These are phyloP conservation scores for Tipula lateralis DNA, from an alignment of 2,888 invertebrate genomes.

Conservation along the genomic window DNA sequence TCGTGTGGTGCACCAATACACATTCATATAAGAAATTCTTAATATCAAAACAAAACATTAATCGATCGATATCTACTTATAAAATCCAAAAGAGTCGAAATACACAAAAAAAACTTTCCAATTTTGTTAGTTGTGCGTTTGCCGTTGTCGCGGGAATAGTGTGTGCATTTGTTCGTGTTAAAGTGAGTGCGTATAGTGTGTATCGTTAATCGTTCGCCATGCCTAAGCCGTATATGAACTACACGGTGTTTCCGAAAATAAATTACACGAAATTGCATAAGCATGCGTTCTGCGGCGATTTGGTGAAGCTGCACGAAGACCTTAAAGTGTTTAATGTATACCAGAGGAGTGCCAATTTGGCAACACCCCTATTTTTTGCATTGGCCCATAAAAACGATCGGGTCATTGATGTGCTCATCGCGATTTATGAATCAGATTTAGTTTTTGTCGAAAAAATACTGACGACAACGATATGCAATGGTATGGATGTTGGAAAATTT, in stretches of 20 bases:
- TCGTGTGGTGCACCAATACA: slow-evolving; percentile 11
- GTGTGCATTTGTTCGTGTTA: neutral
- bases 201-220: neutral
- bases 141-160: neutral
- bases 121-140: neutral
- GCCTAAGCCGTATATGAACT: neutral
- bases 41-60: slow-evolving; percentile 19
- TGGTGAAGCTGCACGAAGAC: neutral
- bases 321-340: neutral
- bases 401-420: neutral
- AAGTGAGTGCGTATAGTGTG: neutral
- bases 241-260: neutral
- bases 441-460: neutral
- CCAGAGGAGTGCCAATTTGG: neutral
- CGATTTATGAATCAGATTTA: neutral
- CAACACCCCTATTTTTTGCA: slow-evolving; percentile 15
- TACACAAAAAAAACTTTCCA: neutral
- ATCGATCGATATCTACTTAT: neutral
- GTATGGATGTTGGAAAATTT: neutral
- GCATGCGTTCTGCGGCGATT: neutral
- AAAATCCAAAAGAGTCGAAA: neutral
- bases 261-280: neutral
- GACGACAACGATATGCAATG: neutral
- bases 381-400: neutral
- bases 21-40: neutral